These are phyloP conservation scores for Hydrolagus colliei DNA, from an alignment of 2,797 vertebrate genomes.

Conservation along the genomic window DNA sequence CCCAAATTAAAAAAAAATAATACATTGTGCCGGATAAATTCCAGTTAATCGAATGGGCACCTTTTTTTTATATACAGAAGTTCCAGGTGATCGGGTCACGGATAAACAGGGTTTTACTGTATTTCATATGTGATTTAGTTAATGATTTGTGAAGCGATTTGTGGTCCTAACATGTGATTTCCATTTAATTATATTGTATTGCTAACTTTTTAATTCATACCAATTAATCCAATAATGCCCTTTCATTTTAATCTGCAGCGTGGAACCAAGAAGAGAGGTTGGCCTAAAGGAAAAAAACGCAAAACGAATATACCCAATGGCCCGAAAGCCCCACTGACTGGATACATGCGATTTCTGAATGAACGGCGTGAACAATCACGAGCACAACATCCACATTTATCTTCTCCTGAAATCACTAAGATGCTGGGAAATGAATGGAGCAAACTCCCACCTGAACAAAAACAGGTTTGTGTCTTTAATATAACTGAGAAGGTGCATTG, in stretches of 20 bases:
- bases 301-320: constrained; percentile 20
- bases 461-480: constrained; percentile 25
- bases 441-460: constrained; percentile 25
- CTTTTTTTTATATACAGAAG: too few species aligned
- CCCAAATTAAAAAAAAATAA: too few species aligned
- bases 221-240: background rate
- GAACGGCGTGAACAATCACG: constrained; percentile 23
- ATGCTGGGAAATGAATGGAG: constrained; percentile 25
- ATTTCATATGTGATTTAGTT: too few species aligned
- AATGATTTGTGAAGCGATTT: too few species aligned
- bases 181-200: too few species aligned
- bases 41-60: too few species aligned
- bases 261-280: constrained; percentile 21
- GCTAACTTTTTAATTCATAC: background rate
- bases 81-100: too few species aligned
- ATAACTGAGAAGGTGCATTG: background rate
- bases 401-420: constrained; percentile 28
- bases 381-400: constrained; percentile 26
- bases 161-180: too few species aligned
- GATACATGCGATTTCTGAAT: constrained; percentile 26
- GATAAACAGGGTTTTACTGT: too few species aligned
- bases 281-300: constrained; percentile 26
- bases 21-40: too few species aligned
- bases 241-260: constrained; percentile 2
- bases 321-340: constrained; percentile 26